Evolutionary conservation across 92 coral and sea anemone species (phyloP).

Genomic region (Phenganax marumi): DNA sequence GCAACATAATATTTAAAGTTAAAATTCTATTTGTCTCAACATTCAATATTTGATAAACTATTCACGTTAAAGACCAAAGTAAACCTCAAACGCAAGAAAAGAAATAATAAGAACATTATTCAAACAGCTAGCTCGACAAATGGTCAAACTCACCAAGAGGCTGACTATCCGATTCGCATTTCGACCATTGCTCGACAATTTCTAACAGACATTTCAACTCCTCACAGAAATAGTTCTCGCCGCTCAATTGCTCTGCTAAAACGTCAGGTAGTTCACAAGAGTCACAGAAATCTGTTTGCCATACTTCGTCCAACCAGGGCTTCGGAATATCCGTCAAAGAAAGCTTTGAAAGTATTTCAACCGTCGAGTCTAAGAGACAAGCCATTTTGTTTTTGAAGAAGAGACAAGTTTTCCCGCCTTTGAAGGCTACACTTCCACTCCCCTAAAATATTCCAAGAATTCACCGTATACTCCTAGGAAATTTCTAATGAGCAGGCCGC

Average conservation of each 20-base stretch:
- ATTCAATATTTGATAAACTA: not conserved
- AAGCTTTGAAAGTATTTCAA: slow-evolving; percentile 64
- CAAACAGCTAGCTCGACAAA: not conserved
- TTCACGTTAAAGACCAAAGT: not conserved
- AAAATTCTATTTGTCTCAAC: not conserved
- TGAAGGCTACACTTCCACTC: not conserved
- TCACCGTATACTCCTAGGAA: not conserved
- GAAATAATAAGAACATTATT: not conserved
- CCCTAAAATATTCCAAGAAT: not conserved
- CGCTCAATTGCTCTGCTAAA: slow-evolving; percentile 51
- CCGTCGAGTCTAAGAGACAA: slow-evolving; percentile 50
- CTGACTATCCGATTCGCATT: slow-evolving; percentile 51
- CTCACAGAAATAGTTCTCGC: slow-evolving; percentile 51
- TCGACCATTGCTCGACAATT: slow-evolving; percentile 57
- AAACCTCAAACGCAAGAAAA: not conserved
- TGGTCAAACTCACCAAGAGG: slow-evolving; percentile 16
- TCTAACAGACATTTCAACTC: slow-evolving; percentile 48
- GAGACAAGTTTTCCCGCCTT: slow-evolving; percentile 17
- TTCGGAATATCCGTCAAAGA: slow-evolving; percentile 61
- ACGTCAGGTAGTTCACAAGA: slow-evolving; percentile 74
- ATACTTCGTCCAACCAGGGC: slow-evolving; percentile 80
- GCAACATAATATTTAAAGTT: too few relatives aligned
- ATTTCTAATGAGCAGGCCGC: not conserved
- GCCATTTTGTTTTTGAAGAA: slow-evolving; percentile 48
- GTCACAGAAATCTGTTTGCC: slow-evolving; percentile 92